Conservation (phyloP, 2,113 vertebrate species). For the Genyomyrus donnyi region DNA sequence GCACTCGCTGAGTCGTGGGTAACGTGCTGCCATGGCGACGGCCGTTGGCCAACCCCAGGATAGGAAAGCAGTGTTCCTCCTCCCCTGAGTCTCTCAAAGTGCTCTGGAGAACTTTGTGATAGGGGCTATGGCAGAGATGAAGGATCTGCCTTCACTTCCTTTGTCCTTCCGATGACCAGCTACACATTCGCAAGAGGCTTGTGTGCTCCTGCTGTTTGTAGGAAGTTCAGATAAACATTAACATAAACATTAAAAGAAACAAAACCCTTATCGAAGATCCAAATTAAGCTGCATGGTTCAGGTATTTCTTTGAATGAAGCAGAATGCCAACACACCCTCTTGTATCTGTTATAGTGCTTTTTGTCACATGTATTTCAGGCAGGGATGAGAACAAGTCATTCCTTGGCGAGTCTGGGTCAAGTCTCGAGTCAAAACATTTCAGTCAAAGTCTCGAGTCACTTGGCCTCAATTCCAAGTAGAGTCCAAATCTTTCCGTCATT, state of each 20-base stretch:
- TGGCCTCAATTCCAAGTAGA: too few relatives aligned
- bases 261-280: not conserved
- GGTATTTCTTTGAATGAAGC: not conserved
- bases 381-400: too few relatives aligned
- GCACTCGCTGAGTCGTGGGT: constrained; percentile 79
- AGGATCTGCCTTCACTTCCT: not conserved
- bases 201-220: not conserved
- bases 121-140: constrained; percentile 42
- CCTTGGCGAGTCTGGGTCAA: too few relatives aligned
- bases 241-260: not conserved
- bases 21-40: constrained; percentile 85
- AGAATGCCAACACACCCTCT: not conserved
- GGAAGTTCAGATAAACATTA: not conserved
- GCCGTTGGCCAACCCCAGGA: constrained; percentile 69
- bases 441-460: too few relatives aligned
- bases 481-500: too few relatives aligned
- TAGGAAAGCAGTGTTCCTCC: constrained; percentile 71
- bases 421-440: too few relatives aligned
- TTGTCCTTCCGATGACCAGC: not conserved
- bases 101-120: constrained; percentile 64
- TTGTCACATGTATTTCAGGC: not conserved
- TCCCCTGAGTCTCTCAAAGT: constrained; percentile 66
- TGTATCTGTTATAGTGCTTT: not conserved
- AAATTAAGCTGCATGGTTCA: not conserved
- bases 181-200: not conserved